These are phyloP conservation scores for Mergus octosetaceus DNA, from an alignment of 2,797 vertebrate genomes.

Conservation along the genomic window DNA sequence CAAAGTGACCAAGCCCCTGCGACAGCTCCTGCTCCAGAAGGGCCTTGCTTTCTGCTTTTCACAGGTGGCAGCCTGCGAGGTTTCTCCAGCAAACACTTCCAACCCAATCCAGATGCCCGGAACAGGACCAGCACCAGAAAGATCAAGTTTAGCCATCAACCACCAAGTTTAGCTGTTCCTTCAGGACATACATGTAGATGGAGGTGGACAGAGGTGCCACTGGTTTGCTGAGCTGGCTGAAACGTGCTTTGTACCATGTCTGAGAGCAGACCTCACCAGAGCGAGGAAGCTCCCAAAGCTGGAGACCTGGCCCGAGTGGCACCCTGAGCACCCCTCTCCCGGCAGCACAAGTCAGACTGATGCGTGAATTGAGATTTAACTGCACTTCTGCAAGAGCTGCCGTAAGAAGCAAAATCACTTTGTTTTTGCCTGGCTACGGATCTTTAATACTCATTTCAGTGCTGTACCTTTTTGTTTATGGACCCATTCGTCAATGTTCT, in stretches of 20 bases:
- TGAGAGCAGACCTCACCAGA: not conserved
- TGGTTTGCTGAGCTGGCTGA: not conserved
- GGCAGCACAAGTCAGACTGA: accelerated
- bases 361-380: not conserved
- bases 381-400: not conserved
- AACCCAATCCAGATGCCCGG: not conserved
- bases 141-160: not conserved
- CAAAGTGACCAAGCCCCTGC: not conserved
- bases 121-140: not conserved
- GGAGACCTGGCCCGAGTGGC: not conserved
- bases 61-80: not conserved
- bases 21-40: not conserved
- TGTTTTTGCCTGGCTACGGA: not conserved
- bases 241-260: not conserved
- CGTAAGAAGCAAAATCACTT: not conserved
- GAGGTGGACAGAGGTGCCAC: not conserved
- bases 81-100: not conserved
- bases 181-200: not conserved
- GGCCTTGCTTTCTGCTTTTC: not conserved
- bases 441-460: not conserved
- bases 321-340: not conserved
- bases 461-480: not conserved
- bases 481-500: not conserved
- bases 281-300: not conserved
- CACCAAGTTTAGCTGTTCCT: not conserved